phyloP scores from a whole-genome alignment of 92 coral and sea anemone species.

The Phenganax stokvisi region DNA sequence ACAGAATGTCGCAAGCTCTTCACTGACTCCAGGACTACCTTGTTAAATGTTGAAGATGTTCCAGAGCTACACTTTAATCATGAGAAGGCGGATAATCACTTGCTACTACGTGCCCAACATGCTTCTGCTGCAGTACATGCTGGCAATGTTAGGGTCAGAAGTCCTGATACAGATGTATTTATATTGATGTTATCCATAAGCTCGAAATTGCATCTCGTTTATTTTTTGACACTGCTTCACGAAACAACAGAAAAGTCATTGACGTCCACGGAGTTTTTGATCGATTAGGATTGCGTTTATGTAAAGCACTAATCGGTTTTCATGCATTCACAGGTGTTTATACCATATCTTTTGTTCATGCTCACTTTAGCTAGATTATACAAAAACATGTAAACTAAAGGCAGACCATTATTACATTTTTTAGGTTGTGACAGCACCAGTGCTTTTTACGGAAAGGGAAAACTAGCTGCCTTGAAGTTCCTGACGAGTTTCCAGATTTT shows the following conservation, averaged over 20 bases:
- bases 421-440: conserved; percentile 5
- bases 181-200: too few relatives aligned
- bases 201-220: too few relatives aligned
- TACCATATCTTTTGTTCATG: too few relatives aligned
- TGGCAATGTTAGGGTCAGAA: too few relatives aligned
- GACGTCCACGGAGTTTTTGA: too few relatives aligned
- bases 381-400: not conserved
- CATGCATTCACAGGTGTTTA: too few relatives aligned
- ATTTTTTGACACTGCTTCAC: too few relatives aligned
- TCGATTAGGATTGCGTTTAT: too few relatives aligned
- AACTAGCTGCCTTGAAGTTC: not conserved
- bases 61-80: conserved; percentile 1
- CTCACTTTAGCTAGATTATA: too few relatives aligned
- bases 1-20: not conserved
- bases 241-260: too few relatives aligned
- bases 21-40: not conserved
- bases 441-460: conserved; percentile 1
- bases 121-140: not conserved
- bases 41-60: conserved; percentile 2
- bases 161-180: too few relatives aligned
- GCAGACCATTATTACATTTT: not conserved
- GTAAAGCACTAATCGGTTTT: too few relatives aligned
- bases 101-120: conserved; percentile 1
- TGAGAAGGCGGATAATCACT: not conserved
- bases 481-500: conserved; percentile 3